Base-by-base conservation (phyloP, 2,113 vertebrate species). In the Mobula birostris region DNA sequence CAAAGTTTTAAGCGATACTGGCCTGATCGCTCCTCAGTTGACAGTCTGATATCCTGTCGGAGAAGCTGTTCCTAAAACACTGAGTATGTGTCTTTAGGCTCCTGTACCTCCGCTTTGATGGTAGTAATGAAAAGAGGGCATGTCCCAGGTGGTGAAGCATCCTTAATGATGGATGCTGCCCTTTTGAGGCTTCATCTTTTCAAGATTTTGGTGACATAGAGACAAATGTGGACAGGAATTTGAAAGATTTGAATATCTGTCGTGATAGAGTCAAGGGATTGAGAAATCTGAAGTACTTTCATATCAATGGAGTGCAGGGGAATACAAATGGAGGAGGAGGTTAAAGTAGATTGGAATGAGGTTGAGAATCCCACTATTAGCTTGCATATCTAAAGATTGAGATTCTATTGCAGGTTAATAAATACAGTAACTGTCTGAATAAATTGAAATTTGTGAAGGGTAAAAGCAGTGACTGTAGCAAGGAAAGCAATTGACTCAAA, bases 381-480 rank as follows among this genome's bases (percentile, higher is more conserved):
- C 79, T 48, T 48, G 79, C 40, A 40, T 32, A 58, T 83, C 21
- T 24, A 58, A 83, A 83, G 82, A 83, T 2, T 21, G 48, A 83
- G 29, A 83, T 83, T 27, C 21, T 11, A 9, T 58, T 83, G 21
- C 27, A 74, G 48, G 2, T 8, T 15, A 7, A 48, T 48, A 12
- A 82, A 82, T 82, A 36, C 7, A 83, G 27, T 21, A 58, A 27
- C 82, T 27, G 82, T 27, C 40, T 27, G 21, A 83, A 58, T 83
- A 58, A 56, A 83, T 58, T 83, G 82, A 83, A 83, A 56, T 83
- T 83, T 58, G 82, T 83, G 82, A 83, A 83, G 82, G 48, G 82
- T 56, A 2, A 40, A 83, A 27, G 17, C 9, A 24, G 40, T 27
- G 40, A 58, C 19, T 58, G 82, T 7, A 83, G 21, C 82, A 83